A percentile compares a stretch with the other conserved stretches of the same genome.
phyloP scores from a whole-genome alignment of 2,797 vertebrate genomes.

The Ctenosaura bakeri region DNA sequence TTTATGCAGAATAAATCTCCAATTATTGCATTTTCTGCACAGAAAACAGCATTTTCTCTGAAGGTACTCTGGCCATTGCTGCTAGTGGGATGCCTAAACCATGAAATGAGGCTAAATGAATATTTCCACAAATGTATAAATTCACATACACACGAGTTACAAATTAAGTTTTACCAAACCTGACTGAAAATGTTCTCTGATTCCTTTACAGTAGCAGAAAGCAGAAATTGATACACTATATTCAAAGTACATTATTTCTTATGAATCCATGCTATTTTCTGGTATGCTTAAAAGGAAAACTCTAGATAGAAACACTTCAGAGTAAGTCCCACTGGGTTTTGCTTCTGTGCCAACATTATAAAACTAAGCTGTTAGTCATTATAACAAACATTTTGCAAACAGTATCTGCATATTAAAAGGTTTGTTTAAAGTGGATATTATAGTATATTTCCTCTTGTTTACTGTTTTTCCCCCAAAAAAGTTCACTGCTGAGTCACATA shows the following conservation, averaged over 20 bases:
- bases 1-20: no score
- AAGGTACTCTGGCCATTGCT: not conserved
- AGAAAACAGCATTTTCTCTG: no score
- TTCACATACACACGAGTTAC: no score
- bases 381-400: conserved; percentile 7
- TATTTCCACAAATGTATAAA: not conserved
- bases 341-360: not conserved
- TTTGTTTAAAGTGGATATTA: conserved; percentile 35
- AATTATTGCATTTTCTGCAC: no score
- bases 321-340: not conserved
- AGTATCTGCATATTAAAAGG: conserved; percentile 21
- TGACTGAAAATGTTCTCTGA: not conserved
- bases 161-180: not conserved
- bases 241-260: conserved; percentile 6
- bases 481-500: conserved; percentile 36
- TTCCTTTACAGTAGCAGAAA: not conserved
- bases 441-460: conserved; percentile 15
- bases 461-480: not conserved
- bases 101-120: not conserved
- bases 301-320: not conserved
- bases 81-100: not conserved
- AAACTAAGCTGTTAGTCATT: not conserved
- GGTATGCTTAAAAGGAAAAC: not conserved
- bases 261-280: not conserved
- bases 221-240: conserved; percentile 10